These are phyloP conservation scores for Mactromeris polynyma DNA, from an alignment of 2,888 invertebrate genomes.

Conservation along the genomic window DNA sequence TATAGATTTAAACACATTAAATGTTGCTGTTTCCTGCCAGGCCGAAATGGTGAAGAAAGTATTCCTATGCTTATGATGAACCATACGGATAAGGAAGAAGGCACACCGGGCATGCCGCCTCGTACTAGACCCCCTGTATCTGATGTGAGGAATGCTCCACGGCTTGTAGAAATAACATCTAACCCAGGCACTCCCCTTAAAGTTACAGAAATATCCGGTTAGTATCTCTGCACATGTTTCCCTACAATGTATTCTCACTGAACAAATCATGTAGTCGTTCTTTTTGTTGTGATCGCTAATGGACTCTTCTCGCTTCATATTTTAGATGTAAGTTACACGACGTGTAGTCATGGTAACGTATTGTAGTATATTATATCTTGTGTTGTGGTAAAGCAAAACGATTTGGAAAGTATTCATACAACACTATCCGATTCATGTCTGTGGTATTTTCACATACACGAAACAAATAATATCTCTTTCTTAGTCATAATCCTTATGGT, in stretches of 20 bases:
- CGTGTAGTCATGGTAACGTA: neutral
- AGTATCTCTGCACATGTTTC: constrained; percentile 63
- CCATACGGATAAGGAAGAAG: constrained; percentile 81
- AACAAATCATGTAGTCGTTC: neutral
- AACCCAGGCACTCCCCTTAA: constrained; percentile 81
- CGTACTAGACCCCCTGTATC: constrained; percentile 72
- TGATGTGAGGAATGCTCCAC: constrained; percentile 78
- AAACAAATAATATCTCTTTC: too few relatives aligned
- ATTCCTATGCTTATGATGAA: constrained; percentile 87
- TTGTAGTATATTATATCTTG: neutral
- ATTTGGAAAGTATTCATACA: too few relatives aligned
- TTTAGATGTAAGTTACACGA: neutral
- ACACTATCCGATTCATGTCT: too few relatives aligned
- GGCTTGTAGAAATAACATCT: constrained; percentile 82
- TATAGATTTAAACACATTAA: neutral
- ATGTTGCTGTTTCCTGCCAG: constrained; percentile 58
- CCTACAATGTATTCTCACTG: neutral
- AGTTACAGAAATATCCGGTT: constrained; percentile 83
- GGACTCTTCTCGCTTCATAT: neutral
- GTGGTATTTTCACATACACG: too few relatives aligned
- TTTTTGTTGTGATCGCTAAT: neutral
- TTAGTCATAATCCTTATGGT: too few relatives aligned
- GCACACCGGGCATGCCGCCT: constrained; percentile 66
- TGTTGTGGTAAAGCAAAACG: neutral
- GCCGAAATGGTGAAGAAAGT: constrained; percentile 85